Conservation (phyloP, 2,797 vertebrate genomes). For the Pangasius sanitwongsei region DNA sequence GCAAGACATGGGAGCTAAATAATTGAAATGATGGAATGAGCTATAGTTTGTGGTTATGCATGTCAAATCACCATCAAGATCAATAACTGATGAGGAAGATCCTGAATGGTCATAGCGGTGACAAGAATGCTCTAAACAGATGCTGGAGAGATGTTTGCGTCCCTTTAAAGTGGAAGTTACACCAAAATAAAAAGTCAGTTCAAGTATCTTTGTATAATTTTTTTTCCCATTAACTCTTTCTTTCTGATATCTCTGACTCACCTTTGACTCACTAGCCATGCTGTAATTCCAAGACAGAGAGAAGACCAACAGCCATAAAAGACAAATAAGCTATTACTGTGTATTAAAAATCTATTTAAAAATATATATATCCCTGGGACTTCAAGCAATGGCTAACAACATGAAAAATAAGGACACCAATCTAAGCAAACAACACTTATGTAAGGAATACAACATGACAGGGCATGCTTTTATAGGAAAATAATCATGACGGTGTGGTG, state of each 20-base stretch:
- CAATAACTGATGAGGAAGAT: background rate
- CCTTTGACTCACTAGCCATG: background rate
- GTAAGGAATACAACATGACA: background rate
- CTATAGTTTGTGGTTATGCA: background rate
- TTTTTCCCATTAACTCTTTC: background rate
- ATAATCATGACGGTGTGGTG: background rate
- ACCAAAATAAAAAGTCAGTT: background rate
- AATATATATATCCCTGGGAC: background rate
- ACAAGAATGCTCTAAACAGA: background rate
- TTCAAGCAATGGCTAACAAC: background rate
- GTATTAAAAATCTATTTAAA: background rate
- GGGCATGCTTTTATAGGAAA: background rate
- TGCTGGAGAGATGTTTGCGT: background rate
- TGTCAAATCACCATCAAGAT: background rate
- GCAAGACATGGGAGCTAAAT: background rate
- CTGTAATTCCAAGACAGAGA: background rate
- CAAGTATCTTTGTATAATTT: background rate
- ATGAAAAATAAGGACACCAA: background rate
- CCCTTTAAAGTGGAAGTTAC: background rate
- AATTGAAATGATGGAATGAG: conserved; percentile 17
- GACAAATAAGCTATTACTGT: background rate
- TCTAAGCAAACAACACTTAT: background rate
- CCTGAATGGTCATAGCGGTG: background rate
- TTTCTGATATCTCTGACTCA: background rate
- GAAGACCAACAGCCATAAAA: background rate